Evolutionary conservation across 2,113 vertebrate genomes (phyloP).

Genomic region (Sander vitreus): DNA sequence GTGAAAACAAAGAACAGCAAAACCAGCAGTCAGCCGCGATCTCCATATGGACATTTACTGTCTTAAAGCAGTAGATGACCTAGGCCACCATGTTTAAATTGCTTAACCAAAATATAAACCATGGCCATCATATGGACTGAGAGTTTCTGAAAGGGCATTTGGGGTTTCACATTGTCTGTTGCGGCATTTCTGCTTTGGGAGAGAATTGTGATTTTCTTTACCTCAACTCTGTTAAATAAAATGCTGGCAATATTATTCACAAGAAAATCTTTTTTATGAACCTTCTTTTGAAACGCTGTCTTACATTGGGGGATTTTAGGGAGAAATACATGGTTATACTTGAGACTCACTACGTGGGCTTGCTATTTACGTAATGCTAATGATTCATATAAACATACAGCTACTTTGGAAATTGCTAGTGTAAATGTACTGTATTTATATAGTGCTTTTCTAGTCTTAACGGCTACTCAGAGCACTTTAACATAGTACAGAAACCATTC

Average conservation of each 20-base stretch:
- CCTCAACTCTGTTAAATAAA: conserved; percentile 1
- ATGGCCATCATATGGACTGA: conserved; percentile 1
- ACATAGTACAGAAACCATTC: no score
- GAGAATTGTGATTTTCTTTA: conserved; percentile 6
- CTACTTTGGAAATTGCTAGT: conserved; percentile 25
- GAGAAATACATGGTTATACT: conserved; percentile 13
- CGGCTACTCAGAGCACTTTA: no score
- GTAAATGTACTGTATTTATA: not conserved
- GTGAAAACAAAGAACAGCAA: conserved; percentile 14
- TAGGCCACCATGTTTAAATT: conserved; percentile 1
- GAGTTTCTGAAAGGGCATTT: conserved; percentile 8
- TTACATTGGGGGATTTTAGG: conserved; percentile 29
- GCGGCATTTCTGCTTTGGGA: not conserved
- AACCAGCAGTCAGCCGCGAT: conserved; percentile 5
- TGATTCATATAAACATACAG: conserved; percentile 24
- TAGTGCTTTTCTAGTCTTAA: no score
- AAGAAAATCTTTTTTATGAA: conserved; percentile 16
- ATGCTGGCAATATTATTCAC: conserved; percentile 16
- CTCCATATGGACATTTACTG: conserved; percentile 22
- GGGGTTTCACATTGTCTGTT: not conserved
- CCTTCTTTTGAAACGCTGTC: conserved; percentile 9
- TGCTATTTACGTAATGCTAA: conserved; percentile 28
- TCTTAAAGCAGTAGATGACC: conserved; percentile 23
- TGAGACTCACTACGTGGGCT: not conserved
- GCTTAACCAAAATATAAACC: conserved; percentile 4